These are phyloP conservation scores for Sardina pilchardus DNA, from an alignment of 2,113 vertebrate genomes.

Conservation along the genomic window DNA sequence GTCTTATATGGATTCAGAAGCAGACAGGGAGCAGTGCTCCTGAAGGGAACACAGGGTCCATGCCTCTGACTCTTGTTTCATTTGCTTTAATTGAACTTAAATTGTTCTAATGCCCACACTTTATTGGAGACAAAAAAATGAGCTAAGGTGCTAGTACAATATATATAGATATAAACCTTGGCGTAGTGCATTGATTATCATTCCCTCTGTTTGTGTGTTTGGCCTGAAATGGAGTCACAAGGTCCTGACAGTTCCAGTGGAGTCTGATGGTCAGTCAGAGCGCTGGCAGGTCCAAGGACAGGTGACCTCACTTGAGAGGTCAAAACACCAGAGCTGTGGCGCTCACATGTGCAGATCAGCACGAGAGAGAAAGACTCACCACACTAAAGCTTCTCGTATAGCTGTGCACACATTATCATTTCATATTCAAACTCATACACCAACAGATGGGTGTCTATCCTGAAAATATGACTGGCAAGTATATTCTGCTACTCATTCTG, in stretches of 20 bases:
- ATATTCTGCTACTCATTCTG: conserved; percentile 3
- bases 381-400: not conserved
- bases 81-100: not conserved
- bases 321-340: conserved; percentile 28
- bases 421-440: not conserved
- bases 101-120: not conserved
- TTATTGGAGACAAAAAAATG: not conserved
- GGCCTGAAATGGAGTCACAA: conserved; percentile 22
- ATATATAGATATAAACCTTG: not conserved
- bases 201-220: conserved; percentile 34
- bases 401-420: not conserved
- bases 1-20: conserved; percentile 2
- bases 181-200: not conserved
- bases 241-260: conserved; percentile 47
- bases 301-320: conserved; percentile 35
- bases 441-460: not conserved
- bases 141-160: not conserved
- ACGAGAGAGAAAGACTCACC: conserved; percentile 28
- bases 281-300: conserved; percentile 48
- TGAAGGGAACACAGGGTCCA: not conserved
- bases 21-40: conserved; percentile 10
- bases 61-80: not conserved
- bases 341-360: conserved; percentile 25
- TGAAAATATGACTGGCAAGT: conserved; percentile 16
- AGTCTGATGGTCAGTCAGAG: conserved; percentile 47